These are phyloP conservation scores for Alexandromys fortis DNA, from an alignment of 2,113 vertebrate genomes.

Conservation along the genomic window DNA sequence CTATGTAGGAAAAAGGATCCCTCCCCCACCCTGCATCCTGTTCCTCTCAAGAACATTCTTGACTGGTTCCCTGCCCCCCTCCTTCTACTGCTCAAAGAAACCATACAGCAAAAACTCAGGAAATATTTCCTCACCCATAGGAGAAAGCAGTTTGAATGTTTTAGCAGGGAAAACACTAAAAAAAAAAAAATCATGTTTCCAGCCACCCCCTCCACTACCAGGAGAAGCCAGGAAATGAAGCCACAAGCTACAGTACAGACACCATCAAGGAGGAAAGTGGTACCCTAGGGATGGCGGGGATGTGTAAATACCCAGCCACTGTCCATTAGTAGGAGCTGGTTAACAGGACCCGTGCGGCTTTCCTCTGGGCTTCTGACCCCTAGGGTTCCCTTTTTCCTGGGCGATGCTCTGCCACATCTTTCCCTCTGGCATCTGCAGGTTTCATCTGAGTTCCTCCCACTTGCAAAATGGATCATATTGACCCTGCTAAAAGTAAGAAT, in stretches of 20 bases:
- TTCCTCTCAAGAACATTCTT: slow-evolving; percentile 52
- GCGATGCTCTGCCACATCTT: background rate
- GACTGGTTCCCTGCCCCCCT: slow-evolving; percentile 46
- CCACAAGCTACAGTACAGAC: slow-evolving; percentile 37
- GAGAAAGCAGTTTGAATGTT: slow-evolving; percentile 61
- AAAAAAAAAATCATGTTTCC: slow-evolving; percentile 49
- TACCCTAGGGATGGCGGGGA: background rate
- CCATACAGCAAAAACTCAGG: slow-evolving; percentile 44
- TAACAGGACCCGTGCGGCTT: slow-evolving; percentile 8
- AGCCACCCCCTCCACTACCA: background rate
- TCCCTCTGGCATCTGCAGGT: slow-evolving; percentile 20
- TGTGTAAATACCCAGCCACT: slow-evolving; percentile 27
- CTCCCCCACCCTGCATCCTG: background rate
- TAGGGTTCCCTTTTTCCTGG: background rate
- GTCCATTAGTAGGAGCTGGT: slow-evolving; percentile 24
- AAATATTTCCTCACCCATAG: slow-evolving; percentile 56
- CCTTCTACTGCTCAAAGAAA: slow-evolving; percentile 55
- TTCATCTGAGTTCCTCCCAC: slow-evolving; percentile 28
- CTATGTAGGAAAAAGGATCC: background rate
- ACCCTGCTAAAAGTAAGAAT: slow-evolving; percentile 9
- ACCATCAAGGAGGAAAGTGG: slow-evolving; percentile 46
- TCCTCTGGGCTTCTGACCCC: slow-evolving; percentile 22
- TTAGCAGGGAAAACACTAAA: slow-evolving; percentile 73
- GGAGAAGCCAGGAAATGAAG: slow-evolving; percentile 60
- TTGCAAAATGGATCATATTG: slow-evolving; percentile 16